These are phyloP conservation scores for Spea multiplicata DNA, from an alignment of 2,113 vertebrate species.

Conservation along the genomic window DNA sequence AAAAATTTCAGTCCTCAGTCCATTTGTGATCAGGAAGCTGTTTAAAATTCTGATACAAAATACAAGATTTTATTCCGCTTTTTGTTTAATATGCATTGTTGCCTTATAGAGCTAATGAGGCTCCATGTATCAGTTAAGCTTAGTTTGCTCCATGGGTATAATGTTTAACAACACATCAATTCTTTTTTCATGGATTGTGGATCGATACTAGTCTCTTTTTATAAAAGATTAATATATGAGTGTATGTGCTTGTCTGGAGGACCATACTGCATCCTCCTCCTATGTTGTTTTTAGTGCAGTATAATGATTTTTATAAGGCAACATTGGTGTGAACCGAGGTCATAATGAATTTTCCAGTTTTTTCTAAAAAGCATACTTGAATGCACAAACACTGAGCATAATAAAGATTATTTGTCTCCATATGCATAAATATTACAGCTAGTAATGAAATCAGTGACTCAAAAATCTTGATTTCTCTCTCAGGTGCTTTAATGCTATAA, in stretches of 20 bases:
- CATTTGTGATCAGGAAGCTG: not conserved
- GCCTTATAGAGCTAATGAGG: not conserved
- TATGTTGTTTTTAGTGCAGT: not conserved
- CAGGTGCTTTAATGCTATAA: not conserved
- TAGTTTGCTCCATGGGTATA: not conserved
- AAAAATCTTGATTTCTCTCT: not conserved
- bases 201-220: not conserved
- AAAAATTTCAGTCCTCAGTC: too few relatives aligned
- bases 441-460: slow-evolving; percentile 9
- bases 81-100: not conserved
- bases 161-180: not conserved
- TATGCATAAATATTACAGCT: slow-evolving; percentile 33
- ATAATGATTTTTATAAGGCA: slow-evolving; percentile 1
- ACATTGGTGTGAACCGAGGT: not conserved
- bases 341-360: not conserved
- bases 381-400: slow-evolving; percentile 5
- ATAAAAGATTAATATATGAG: not conserved
- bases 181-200: not conserved
- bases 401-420: slow-evolving; percentile 20
- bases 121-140: not conserved
- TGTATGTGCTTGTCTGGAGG: not conserved
- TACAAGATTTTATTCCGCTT: not conserved
- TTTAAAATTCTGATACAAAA: not conserved
- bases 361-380: not conserved
- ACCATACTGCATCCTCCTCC: not conserved